phyloP scores from a whole-genome alignment of 2,888 invertebrate species.

The Lithophane ornitopus region DNA sequence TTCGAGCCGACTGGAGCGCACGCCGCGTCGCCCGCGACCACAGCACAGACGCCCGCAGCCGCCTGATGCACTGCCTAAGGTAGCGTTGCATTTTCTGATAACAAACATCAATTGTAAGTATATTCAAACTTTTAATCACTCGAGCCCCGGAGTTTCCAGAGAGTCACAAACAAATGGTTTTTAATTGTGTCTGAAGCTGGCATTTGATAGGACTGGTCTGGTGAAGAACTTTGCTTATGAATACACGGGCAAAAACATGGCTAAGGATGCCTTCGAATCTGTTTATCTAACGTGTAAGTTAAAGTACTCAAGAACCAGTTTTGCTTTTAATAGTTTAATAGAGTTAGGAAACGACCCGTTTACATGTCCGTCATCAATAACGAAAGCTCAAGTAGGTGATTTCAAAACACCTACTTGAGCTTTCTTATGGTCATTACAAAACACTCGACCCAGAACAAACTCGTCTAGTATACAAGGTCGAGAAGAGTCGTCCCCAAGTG shows the following conservation, averaged over 20 bases:
- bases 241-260: background rate
- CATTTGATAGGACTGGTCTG: background rate
- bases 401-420: no score
- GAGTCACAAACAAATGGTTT: background rate
- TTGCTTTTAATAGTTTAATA: background rate
- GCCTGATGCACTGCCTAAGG: slow-evolving; percentile 91
- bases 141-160: background rate
- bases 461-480: background rate
- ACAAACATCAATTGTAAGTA: background rate
- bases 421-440: no score
- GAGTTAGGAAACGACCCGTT: background rate
- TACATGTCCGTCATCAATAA: background rate
- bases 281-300: background rate
- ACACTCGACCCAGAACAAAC: background rate
- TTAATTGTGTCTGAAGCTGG: background rate
- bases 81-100: slow-evolving; percentile 93
- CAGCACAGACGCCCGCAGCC: slow-evolving; percentile 96
- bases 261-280: background rate
- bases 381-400: background rate
- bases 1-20: slow-evolving; percentile 92
- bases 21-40: slow-evolving; percentile 94
- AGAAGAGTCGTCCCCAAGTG: background rate
- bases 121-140: background rate
- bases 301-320: background rate
- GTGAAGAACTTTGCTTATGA: background rate